Evolutionary conservation across 2,888 invertebrate genomes (phyloP).

Genomic region (Colostygia pectinataria): DNA sequence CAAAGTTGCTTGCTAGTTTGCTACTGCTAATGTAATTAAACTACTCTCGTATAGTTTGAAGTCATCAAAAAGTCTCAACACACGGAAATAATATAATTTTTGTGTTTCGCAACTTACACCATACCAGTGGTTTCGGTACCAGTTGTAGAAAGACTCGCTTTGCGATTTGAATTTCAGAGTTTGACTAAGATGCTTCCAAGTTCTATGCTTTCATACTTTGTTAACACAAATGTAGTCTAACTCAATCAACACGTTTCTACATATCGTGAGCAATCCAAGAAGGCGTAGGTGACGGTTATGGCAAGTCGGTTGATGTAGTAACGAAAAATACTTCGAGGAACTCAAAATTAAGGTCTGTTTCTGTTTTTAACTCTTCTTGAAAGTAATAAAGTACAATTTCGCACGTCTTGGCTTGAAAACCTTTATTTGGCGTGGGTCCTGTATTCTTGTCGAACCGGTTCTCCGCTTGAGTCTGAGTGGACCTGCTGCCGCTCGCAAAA

Average conservation of each 20-base stretch:
- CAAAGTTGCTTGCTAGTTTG: too few species aligned
- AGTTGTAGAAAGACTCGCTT: too few species aligned
- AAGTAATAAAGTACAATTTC: slow-evolving; percentile 22
- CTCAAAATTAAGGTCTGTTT: slow-evolving; percentile 28
- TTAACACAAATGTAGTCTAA: neutral
- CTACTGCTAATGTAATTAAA: too few species aligned
- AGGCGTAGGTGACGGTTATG: slow-evolving; percentile 35
- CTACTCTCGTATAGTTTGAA: too few species aligned
- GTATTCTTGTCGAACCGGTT: slow-evolving; percentile 80
- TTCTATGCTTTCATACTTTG: too few species aligned
- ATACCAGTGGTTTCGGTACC: too few species aligned
- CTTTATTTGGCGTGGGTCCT: slow-evolving; percentile 63
- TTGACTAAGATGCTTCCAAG: too few species aligned
- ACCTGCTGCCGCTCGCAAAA: slow-evolving; percentile 76
- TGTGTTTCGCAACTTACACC: too few species aligned
- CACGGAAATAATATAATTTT: too few species aligned
- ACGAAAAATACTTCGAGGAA: slow-evolving; percentile 35
- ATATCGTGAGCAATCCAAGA: slow-evolving; percentile 17
- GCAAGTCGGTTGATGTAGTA: slow-evolving; percentile 28
- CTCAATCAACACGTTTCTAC: slow-evolving; percentile 9
- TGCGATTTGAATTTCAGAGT: too few species aligned
- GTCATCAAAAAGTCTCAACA: too few species aligned
- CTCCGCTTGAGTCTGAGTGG: slow-evolving; percentile 67
- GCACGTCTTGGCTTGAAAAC: slow-evolving; percentile 38
- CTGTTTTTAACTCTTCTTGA: slow-evolving; percentile 22